Evolutionary conservation across 2,888 invertebrate species (phyloP), one percentile per base, ranked within the genome.

Genomic region (Phaedon cochleariae): DNA sequence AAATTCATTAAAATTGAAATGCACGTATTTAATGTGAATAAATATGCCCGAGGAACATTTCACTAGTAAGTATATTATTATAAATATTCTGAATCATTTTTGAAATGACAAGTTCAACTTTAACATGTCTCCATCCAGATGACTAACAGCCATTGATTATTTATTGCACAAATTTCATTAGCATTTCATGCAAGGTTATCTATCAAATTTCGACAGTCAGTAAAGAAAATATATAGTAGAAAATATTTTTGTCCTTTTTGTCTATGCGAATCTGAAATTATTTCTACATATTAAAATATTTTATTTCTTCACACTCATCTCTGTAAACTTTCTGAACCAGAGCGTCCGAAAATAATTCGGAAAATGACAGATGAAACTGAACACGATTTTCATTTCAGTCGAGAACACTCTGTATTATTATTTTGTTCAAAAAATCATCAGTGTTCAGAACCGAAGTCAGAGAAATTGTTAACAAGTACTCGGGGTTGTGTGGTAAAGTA

Each of bases 1-100:
- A 72, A 76, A 80, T 75, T 73, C 65, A 72, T 72, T 74, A 72
- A 75, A 76, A 72, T 76, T 73, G 75, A 77, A 77, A 78, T 77
- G 77, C 74, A 74, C 70, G 74, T 75, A 74, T 77, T 77, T 77
- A 78, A 76, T 76, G 75, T 77, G 77, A 79, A 77, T 77, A 76
- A 76, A 74, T 73, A 71, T 69, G 70, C 70, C 72, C 71, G 71
- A 73, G 68, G 70, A 71, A 64, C 67, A 69, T 68, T 68, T 66
- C 57, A 67, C 60, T 65, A 65, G 41, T 41, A 41, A n/a, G n/a
- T n/a, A n/a, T n/a, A n/a, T n/a, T 41, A 41, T 41, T 41, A 57
- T 18, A 64, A 60, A 62, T 67, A 71, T 71, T 72, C 71, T 67
- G 71, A 70, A 73, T 73, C 73, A 73, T 71, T 71, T 69, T 66